Base-by-base conservation (phyloP, 2,888 invertebrate species). In the Lasioglossum leucozonium region DNA sequence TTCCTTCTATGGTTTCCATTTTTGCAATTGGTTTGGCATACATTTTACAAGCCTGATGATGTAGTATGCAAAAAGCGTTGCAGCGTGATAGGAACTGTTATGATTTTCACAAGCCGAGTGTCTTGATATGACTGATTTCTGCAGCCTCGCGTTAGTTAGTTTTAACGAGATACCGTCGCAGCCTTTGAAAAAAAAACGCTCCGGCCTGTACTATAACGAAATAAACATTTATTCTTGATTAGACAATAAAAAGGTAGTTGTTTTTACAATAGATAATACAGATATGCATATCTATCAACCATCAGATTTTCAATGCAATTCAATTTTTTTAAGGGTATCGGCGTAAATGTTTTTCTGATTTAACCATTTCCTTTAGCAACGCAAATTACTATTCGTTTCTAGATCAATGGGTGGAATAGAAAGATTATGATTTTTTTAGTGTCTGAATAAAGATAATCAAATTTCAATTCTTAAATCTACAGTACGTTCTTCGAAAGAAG, bases 101-200 rank as follows among this genome's bases (percentile, higher is more conserved):
- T 79, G 86, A 87, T 81, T 84, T 87, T 72, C 77, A 77, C 81
- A 26, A 79, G 81, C 55, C 69, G 75, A 83, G 51, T 18, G 87
- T 71, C 82, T 40, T 65, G 34, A 65, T 69, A 44, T 67, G 40
- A 90, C 90, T 90, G 90, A 55, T 78, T 87, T 75, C 69, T 37
- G n/a, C 37, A 51, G 69, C 51, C 73, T 62, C 67, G 47, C 16
- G 67, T 67, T 51, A 58, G 37, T 62, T 69, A 37, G 82, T 81
- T 90, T 89, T 88, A 85, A 74, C 69, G 78, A 76, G 82, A 86
- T 83, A 71, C 30, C 44, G 62, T 34, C 47, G 72, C 47, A 72
- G n/a, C 55, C 79, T 86, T 40, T 22, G 22, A 67, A 62, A 75
- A 62, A 75, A 72, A 71, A 87, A 74, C 26, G 42, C 37, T 13